phyloP scores from a whole-genome alignment of 2,888 invertebrate species.

The Petrolisthes manimaculis region DNA sequence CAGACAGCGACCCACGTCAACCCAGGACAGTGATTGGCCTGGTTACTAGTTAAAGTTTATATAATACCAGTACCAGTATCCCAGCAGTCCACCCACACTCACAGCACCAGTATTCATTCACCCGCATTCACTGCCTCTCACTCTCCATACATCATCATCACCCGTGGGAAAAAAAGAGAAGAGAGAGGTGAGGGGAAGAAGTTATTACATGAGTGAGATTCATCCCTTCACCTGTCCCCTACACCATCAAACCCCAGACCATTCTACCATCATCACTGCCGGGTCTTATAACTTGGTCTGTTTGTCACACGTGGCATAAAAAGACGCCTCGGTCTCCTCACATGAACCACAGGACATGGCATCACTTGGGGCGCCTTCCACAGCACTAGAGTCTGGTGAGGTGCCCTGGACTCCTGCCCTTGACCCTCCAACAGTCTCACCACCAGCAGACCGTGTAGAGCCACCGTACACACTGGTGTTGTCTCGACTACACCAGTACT shows the following conservation, averaged over 20 bases:
- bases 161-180: no score
- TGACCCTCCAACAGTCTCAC: constrained; percentile 40
- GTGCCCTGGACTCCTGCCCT: constrained; percentile 29
- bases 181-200: no score
- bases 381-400: constrained; percentile 44
- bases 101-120: no score
- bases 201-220: not conserved
- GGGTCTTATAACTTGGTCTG: constrained; percentile 61
- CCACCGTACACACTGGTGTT: constrained; percentile 62
- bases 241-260: not conserved
- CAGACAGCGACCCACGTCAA: no score
- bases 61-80: no score
- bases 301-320: constrained; percentile 55
- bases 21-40: no score
- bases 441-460: constrained; percentile 57
- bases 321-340: constrained; percentile 54
- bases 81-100: no score
- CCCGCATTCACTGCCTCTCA: no score
- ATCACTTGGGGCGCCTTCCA: constrained; percentile 44
- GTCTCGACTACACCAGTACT: constrained; percentile 56
- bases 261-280: not conserved
- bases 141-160: no score
- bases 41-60: no score
- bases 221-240: not conserved
- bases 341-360: constrained; percentile 54